Conservation (phyloP, 2,888 invertebrate species). For the Neuroscelio doddi region DNA sequence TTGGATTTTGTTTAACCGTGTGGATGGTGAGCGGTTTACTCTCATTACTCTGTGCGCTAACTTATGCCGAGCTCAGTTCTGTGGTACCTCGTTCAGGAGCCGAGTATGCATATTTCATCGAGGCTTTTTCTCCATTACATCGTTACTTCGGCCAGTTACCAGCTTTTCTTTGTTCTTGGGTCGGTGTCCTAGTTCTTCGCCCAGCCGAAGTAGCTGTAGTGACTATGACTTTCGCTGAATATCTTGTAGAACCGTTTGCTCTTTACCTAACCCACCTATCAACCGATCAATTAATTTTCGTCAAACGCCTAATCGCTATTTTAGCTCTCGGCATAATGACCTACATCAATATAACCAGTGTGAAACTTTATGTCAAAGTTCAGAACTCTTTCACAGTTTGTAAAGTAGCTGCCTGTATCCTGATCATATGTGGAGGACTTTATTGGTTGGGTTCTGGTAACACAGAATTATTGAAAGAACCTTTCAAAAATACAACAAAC, state of each 20-base stretch:
- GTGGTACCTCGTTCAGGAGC: constrained; percentile 86
- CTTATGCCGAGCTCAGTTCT: constrained; percentile 87
- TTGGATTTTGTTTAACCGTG: constrained; percentile 84
- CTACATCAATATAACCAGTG: constrained; percentile 84
- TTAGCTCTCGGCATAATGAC: constrained; percentile 81
- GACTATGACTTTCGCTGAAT: constrained; percentile 84
- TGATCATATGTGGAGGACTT: constrained; percentile 85
- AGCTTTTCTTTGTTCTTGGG: constrained; percentile 85
- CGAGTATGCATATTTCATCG: constrained; percentile 85
- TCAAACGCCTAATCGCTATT: constrained; percentile 78
- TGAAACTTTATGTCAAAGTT: constrained; percentile 84
- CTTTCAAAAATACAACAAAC: constrained; percentile 80
- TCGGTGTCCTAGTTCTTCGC: constrained; percentile 81
- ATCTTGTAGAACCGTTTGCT: constrained; percentile 80
- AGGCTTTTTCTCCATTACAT: constrained; percentile 80
- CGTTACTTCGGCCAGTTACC: constrained; percentile 82
- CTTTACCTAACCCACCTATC: constrained; percentile 69
- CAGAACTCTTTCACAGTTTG: constrained; percentile 87
- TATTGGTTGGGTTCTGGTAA: constrained; percentile 80
- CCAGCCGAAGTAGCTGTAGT: constrained; percentile 88
- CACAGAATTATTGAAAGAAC: constrained; percentile 77
- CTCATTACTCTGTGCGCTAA: constrained; percentile 84
- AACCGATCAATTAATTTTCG: constrained; percentile 64
- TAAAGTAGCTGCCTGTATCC: constrained; percentile 84
- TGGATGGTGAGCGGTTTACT: constrained; percentile 87